A percentile compares a stretch with the other conserved stretches of the same genome.
Evolutionary conservation across 2,888 invertebrate genomes (phyloP).

Genomic region (Tetragnatha montana): DNA sequence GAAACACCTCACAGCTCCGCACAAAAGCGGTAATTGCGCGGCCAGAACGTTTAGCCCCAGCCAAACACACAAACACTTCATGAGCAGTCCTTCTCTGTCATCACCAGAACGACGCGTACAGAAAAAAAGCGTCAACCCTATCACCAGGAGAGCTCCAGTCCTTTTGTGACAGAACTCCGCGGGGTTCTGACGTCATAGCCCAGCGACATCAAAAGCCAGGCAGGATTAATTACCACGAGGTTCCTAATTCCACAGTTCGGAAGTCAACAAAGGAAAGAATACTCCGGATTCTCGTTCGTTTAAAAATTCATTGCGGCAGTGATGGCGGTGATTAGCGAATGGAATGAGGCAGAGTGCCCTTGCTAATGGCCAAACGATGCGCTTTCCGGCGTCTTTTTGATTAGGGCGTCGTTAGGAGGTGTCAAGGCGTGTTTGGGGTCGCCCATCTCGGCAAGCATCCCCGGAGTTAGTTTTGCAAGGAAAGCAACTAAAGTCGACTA

Average conservation of each 20-base stretch:
- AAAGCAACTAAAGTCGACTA: neutral
- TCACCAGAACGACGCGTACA: neutral
- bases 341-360: neutral
- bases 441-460: neutral
- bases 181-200: constrained; percentile 5
- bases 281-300: neutral
- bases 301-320: neutral
- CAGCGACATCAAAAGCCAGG: constrained; percentile 41
- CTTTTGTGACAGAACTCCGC: constrained; percentile 1
- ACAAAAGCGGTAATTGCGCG: too few species aligned
- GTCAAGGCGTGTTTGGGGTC: neutral
- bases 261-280: neutral
- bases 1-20: too few species aligned
- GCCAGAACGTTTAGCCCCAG: too few species aligned
- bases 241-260: neutral
- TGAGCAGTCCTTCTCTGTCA: neutral
- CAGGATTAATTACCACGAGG: neutral
- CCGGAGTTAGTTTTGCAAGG: neutral
- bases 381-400: neutral
- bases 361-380: neutral
- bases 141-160: neutral
- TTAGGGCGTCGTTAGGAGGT: neutral
- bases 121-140: neutral
- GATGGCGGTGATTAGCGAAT: neutral
- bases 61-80: too few species aligned